These are phyloP conservation scores for Syrrhaptes paradoxus DNA, from an alignment of 2,113 vertebrate genomes.

Conservation along the genomic window DNA sequence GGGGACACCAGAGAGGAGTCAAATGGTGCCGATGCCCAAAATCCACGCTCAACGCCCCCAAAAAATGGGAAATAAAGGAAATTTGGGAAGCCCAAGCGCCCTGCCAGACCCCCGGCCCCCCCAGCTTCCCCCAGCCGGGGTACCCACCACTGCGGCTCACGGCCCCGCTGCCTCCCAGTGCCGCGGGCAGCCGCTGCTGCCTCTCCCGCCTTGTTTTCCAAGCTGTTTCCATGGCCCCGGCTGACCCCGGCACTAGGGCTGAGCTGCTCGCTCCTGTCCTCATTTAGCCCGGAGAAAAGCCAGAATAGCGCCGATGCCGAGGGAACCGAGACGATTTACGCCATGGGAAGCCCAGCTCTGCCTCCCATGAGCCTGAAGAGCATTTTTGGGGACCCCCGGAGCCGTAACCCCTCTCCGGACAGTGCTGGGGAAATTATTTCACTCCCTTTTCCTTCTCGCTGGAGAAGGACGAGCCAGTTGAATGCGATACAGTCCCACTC, in stretches of 20 bases:
- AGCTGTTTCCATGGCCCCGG: slow-evolving; percentile 47
- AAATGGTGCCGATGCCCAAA: accelerated
- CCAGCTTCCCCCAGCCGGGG: accelerated
- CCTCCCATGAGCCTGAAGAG: not conserved
- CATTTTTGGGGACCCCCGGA: accelerated
- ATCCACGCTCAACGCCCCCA: accelerated
- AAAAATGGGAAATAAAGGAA: not conserved
- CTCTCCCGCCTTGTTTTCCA: slow-evolving; percentile 29
- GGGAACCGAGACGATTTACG: not conserved
- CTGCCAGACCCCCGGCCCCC: accelerated
- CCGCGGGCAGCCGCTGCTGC: not conserved
- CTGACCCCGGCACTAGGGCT: slow-evolving; percentile 43
- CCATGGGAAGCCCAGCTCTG: not conserved
- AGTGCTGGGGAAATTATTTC: accelerated
- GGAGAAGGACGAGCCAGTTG: accelerated
- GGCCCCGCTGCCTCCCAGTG: not conserved
- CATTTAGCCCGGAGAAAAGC: slow-evolving; percentile 54
- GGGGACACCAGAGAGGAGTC: not conserved
- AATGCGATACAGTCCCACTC: accelerated
- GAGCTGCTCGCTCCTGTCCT: slow-evolving; percentile 58
- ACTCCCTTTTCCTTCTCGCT: not conserved
- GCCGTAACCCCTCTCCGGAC: accelerated
- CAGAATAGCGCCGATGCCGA: not conserved
- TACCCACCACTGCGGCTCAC: not conserved
- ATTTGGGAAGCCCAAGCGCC: accelerated